phyloP scores from a whole-genome alignment of 2,797 vertebrate species.

The Rhincodon typus region DNA sequence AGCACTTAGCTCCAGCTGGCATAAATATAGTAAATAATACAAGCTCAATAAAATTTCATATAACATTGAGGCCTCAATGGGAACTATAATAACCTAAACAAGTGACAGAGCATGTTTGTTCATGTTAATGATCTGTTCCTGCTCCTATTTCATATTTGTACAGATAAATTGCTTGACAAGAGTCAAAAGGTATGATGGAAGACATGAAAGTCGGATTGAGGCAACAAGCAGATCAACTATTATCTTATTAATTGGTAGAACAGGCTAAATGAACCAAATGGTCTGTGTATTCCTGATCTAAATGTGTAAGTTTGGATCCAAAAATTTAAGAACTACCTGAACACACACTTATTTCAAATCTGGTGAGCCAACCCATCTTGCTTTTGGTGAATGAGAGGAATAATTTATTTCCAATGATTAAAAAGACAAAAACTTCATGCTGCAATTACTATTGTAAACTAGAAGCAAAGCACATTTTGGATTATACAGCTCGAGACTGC shows the following conservation, averaged over 20 bases:
- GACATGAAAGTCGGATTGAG: no score
- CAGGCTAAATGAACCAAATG: no score
- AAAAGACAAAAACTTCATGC: background rate
- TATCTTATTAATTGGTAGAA: no score
- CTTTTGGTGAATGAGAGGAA: background rate
- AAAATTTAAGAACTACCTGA: background rate
- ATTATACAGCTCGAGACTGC: background rate
- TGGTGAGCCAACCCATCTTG: background rate
- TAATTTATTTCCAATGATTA: background rate
- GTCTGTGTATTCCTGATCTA: no score
- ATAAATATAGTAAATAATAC: background rate
- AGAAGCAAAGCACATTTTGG: background rate
- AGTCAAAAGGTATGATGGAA: no score
- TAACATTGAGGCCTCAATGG: no score
- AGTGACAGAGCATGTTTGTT: no score
- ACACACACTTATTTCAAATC: background rate
- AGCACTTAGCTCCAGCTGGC: background rate
- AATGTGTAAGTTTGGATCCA: background rate
- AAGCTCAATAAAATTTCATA: background rate
- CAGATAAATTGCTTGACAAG: no score
- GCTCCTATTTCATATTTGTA: no score
- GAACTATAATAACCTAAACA: no score
- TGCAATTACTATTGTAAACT: background rate
- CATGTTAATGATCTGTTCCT: no score
- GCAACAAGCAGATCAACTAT: no score